Evolutionary conservation across 2,113 vertebrate species (phyloP).

Genomic region (Odocoileus virginianus): DNA sequence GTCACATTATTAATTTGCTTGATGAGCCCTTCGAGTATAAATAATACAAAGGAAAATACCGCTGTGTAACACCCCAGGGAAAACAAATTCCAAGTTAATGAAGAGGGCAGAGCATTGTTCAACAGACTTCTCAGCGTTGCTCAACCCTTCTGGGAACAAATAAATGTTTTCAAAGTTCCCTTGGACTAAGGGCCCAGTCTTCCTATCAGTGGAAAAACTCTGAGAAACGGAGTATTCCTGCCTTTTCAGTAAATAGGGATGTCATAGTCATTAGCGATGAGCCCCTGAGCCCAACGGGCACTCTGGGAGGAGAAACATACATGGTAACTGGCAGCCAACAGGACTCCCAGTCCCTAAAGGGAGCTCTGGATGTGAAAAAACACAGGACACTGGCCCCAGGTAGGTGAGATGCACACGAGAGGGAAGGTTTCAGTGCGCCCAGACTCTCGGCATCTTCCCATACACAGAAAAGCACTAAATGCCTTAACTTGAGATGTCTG

Average conservation of each 20-base stretch:
- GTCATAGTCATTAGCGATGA: neutral
- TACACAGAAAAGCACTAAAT: neutral
- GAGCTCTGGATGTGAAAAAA: neutral
- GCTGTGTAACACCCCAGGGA: neutral
- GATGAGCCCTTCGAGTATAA: neutral
- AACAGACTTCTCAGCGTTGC: conserved; percentile 1
- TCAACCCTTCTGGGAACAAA: conserved; percentile 24
- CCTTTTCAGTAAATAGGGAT: neutral
- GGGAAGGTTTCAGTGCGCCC: neutral
- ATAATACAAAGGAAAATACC: neutral
- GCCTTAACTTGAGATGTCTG: neutral
- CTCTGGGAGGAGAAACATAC: neutral
- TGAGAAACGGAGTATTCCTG: neutral
- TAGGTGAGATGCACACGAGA: neutral
- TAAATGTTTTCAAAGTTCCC: neutral
- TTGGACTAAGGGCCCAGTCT: neutral
- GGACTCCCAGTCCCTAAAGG: neutral
- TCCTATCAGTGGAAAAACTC: neutral
- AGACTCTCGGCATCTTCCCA: neutral
- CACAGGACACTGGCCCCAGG: neutral
- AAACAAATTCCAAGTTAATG: conserved; percentile 34
- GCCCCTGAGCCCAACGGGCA: neutral
- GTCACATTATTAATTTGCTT: conserved; percentile 24
- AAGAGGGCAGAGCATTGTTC: neutral
- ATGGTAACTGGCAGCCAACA: neutral